Base-by-base conservation (phyloP, 30 jellyfish, hydroid and myxozoan genomes). In the Aurelia coerulea region DNA sequence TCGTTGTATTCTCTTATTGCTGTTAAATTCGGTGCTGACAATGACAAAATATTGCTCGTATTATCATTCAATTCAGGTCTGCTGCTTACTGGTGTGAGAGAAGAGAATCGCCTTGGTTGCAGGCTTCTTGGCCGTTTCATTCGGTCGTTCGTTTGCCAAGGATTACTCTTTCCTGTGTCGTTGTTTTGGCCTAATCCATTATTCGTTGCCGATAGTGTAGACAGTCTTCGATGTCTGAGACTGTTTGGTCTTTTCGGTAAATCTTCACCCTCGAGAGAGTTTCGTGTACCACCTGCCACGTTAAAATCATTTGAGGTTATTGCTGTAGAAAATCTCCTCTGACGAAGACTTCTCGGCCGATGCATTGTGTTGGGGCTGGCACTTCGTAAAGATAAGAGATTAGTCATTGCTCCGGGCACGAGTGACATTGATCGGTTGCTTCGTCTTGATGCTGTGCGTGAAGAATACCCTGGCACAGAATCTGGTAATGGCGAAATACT, bases 401-500 rank as follows among this genome's bases (percentile, higher is more conserved):
- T 31, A 0, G 88, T 76, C 17, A 78, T 12, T 15, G 70, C 32
- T 10, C 88, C 79, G 3, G 79, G 88, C 56, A 78, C 68, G 29
- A 78, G 72, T 13, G 88, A 78, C 88, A 78, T 78, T 10, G 88
- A 78, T 50, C 88, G 72, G 46, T 71, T 39, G 37, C 39, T 23
- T 39, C 79, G 64, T 15, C 86, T 73, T 59, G 86, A 76, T 11
- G 86, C 12, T 23, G 70, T 11, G 31, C 70, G 31, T 2, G 70
- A 60, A n/a, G 70, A 60, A n/a, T 5, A 17, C 3, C 70, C 70
- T 11, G 31, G 70, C 70, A 13, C 8, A 60, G 1, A n/a, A 2
- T n/a, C 70, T 17, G 35, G 31, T 23, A 23, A 60, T 10, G 70
- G 70, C 3, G 70, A 60, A 35, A 35, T 8, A 19, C 62, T 41